Evolutionary conservation across 1,140 invertebrate genomes (phyloP).

Genomic region (Achroia grisella): DNA sequence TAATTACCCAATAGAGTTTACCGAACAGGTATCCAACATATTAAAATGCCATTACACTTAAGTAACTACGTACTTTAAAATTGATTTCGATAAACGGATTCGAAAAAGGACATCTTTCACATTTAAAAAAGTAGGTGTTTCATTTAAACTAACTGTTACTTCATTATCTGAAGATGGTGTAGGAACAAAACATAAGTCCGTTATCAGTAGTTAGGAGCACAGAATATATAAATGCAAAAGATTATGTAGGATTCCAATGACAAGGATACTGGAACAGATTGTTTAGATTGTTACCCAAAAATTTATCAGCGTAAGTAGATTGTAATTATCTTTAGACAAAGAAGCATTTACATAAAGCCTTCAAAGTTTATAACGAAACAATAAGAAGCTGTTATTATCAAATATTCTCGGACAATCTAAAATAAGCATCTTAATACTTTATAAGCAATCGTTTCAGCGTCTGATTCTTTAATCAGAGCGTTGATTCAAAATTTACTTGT

Average conservation of each 20-base stretch:
- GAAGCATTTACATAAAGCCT: conserved; percentile 9
- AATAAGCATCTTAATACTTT: conserved; percentile 51
- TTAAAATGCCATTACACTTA: neutral
- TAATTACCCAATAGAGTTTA: too few relatives aligned
- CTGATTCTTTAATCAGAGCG: conserved; percentile 52
- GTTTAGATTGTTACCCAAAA: conserved; percentile 13
- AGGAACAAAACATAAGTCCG: conserved; percentile 38
- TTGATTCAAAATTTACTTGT: conserved; percentile 51
- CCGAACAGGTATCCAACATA: neutral
- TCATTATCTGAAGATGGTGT: conserved; percentile 16
- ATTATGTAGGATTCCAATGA: conserved; percentile 60
- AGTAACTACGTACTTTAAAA: too few relatives aligned
- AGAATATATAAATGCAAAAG: conserved; percentile 60
- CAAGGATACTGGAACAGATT: conserved; percentile 22
- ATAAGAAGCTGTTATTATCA: conserved; percentile 38
- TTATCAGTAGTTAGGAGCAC: conserved; percentile 28
- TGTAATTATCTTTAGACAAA: conserved; percentile 6
- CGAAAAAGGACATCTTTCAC: conserved; percentile 30
- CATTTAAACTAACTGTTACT: conserved; percentile 18
- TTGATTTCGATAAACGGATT: too few relatives aligned
- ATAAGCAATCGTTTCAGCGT: conserved; percentile 51
- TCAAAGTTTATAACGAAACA: conserved; percentile 19
- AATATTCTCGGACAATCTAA: conserved; percentile 47
- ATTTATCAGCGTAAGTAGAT: neutral
- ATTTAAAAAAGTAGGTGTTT: conserved; percentile 15